Percentiles rank a stretch among this genome's conserved stretches.
These are phyloP conservation scores for Zaprionus africanus DNA, from an alignment of 1,140 invertebrate genomes.

Conservation along the genomic window DNA sequence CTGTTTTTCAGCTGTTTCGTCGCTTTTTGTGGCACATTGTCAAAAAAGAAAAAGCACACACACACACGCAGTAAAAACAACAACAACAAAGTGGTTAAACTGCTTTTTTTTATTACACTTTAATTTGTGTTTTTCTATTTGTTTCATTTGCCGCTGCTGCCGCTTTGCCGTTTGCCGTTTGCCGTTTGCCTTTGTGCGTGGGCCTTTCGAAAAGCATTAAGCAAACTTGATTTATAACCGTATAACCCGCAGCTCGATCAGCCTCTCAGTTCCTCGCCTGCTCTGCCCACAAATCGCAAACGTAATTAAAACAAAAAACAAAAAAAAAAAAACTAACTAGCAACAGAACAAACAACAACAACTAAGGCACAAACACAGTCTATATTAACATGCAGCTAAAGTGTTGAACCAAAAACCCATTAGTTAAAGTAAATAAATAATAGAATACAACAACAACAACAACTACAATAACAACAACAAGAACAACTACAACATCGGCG, in stretches of 20 bases:
- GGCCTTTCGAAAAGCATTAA: slow-evolving; percentile 67
- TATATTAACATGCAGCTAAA: slow-evolving; percentile 55
- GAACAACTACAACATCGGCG: neutral
- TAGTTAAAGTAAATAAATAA: slow-evolving; percentile 39
- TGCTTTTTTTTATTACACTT: slow-evolving; percentile 76
- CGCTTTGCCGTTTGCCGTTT: slow-evolving; percentile 54
- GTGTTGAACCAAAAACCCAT: slow-evolving; percentile 56
- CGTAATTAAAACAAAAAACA: slow-evolving; percentile 50
- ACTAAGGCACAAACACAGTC: slow-evolving; percentile 40
- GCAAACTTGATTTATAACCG: slow-evolving; percentile 53
- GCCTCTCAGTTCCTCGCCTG: neutral
- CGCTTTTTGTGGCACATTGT: slow-evolving; percentile 42
- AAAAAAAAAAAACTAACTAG: slow-evolving; percentile 16
- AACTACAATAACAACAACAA: slow-evolving; percentile 18
- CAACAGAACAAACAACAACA: slow-evolving; percentile 51
- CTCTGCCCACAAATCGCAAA: slow-evolving; percentile 2
- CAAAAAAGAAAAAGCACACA: slow-evolving; percentile 29
- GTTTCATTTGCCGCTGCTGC: slow-evolving; percentile 48
- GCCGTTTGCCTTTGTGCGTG: slow-evolving; percentile 64
- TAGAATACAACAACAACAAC: slow-evolving; percentile 19
- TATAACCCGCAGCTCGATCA: slow-evolving; percentile 20
- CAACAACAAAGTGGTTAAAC: slow-evolving; percentile 71
- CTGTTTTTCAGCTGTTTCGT: slow-evolving; percentile 75
- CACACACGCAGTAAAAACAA: slow-evolving; percentile 1
- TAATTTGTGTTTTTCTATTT: slow-evolving; percentile 75